A percentile compares a stretch with the other conserved stretches of the same genome.
Evolutionary conservation across 2,797 vertebrate species (phyloP).

Genomic region (Apogon hyalosoma): DNA sequence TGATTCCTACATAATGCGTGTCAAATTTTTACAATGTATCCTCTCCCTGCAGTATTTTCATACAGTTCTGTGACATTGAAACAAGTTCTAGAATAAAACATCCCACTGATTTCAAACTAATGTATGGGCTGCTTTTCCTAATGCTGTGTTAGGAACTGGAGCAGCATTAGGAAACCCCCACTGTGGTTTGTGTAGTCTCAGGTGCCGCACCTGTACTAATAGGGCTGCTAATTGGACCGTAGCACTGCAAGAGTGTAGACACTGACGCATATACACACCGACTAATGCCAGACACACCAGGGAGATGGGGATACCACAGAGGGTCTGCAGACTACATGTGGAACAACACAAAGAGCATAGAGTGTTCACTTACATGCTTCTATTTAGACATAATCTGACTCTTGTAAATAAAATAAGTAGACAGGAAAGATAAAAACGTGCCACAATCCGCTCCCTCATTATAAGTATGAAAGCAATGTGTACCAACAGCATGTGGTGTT

Average conservation of each 20-base stretch:
- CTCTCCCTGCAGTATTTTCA: conserved; percentile 52
- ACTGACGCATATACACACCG: conserved; percentile 7
- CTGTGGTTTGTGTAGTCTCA: conserved; percentile 51
- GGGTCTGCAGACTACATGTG: neutral
- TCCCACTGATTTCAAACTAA: conserved; percentile 39
- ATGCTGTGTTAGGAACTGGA: conserved; percentile 17
- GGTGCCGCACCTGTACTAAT: conserved; percentile 67
- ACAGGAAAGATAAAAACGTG: conserved; percentile 1
- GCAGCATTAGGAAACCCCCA: conserved; percentile 10
- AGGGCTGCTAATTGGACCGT: conserved; percentile 64
- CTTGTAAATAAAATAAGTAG: conserved; percentile 4
- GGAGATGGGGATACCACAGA: conserved; percentile 7
- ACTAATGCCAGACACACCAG: conserved; percentile 10
- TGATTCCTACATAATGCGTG: conserved; percentile 6
- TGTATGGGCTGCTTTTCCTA: conserved; percentile 16
- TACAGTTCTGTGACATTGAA: conserved; percentile 49
- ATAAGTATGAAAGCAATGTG: conserved; percentile 7
- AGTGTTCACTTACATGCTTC: neutral
- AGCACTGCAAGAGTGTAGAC: conserved; percentile 7
- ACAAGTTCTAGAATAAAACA: conserved; percentile 26
- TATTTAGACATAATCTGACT: conserved; percentile 13
- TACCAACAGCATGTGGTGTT: conserved; percentile 34
- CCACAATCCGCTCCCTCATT: conserved; percentile 1
- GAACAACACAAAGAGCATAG: neutral
- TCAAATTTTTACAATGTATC: conserved; percentile 17